These are phyloP conservation scores for Pachypanchax playfairii DNA, from an alignment of 2,113 vertebrate genomes.

Conservation along the genomic window DNA sequence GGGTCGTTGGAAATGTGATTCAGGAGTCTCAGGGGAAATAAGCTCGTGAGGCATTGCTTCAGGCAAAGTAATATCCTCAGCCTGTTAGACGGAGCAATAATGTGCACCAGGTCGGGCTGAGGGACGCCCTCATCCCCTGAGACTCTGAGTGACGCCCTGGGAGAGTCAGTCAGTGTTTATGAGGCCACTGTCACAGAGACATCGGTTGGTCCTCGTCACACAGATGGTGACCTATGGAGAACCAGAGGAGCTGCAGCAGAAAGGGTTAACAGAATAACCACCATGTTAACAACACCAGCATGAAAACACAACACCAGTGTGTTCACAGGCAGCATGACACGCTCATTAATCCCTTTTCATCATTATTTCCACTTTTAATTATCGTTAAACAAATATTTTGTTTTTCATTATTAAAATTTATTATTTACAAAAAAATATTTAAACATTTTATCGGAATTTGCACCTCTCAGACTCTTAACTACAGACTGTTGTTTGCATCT, in stretches of 20 bases:
- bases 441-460: no score
- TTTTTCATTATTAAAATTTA: no score
- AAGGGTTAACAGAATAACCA: no score
- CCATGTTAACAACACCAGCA: no score
- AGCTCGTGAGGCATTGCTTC: slow-evolving; percentile 11
- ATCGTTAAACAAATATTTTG: no score
- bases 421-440: no score
- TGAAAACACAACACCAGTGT: no score
- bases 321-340: no score
- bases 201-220: background rate
- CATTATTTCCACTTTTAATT: no score
- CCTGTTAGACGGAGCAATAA: slow-evolving; percentile 23
- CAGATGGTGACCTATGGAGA: slow-evolving; percentile 5
- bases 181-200: slow-evolving; percentile 20
- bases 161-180: slow-evolving; percentile 5
- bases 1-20: slow-evolving; percentile 36
- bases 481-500: no score
- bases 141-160: background rate
- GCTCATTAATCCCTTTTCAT: no score
- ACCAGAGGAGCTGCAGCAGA: background rate
- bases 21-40: slow-evolving; percentile 46
- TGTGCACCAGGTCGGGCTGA: slow-evolving; percentile 1
- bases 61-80: slow-evolving; percentile 27
- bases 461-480: no score
- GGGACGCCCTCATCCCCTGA: background rate